These are phyloP conservation scores for Anthoscopus minutus DNA, from an alignment of 2,113 vertebrate genomes.

Conservation along the genomic window DNA sequence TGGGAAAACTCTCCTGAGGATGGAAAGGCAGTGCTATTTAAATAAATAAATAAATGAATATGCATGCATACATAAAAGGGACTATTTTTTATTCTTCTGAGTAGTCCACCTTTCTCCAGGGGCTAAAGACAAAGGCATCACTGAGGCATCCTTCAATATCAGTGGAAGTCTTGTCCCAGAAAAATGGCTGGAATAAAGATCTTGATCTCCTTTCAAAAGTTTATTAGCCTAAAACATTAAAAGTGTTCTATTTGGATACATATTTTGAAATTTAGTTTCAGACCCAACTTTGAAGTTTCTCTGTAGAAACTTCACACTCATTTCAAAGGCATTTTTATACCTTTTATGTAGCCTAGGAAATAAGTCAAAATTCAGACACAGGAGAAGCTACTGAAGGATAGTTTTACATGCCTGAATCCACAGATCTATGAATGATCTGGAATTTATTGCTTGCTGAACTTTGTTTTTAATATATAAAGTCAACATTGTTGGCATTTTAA, in stretches of 20 bases:
- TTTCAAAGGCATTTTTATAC: neutral
- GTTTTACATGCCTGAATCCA: neutral
- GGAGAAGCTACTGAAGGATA: neutral
- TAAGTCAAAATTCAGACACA: neutral
- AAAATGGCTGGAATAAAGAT: neutral
- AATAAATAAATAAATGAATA: slow-evolving; percentile 61
- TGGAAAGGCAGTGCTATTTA: slow-evolving; percentile 21
- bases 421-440: neutral
- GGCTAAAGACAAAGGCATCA: neutral
- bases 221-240: neutral
- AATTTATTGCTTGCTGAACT: neutral
- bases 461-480: neutral
- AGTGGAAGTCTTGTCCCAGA: neutral
- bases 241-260: neutral
- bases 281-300: neutral
- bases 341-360: neutral
- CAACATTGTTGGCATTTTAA: neutral
- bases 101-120: neutral
- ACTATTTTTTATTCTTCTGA: neutral
- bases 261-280: neutral
- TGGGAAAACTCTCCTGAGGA: slow-evolving; percentile 47
- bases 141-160: neutral
- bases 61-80: neutral
- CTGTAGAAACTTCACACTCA: neutral
- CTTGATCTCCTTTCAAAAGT: neutral